Base-by-base conservation (phyloP, 2,888 invertebrate species). In the Lypha dubia region DNA sequence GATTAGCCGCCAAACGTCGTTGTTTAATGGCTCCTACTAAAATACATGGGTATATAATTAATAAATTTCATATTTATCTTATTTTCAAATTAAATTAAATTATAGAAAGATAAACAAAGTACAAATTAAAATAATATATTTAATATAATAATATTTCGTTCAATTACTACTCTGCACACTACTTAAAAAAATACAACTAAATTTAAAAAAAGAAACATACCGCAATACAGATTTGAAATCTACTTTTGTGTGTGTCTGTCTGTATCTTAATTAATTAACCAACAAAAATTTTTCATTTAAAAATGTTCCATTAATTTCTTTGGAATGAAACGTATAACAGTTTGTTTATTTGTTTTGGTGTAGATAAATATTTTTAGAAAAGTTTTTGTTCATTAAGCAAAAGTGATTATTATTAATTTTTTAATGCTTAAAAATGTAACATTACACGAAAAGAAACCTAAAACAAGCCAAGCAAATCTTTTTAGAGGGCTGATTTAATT, bases 1-100 rank as follows among this genome's bases (percentile, higher is more conserved):
- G 91, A 89, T 90, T 91, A 94, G 95, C 93, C 96, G 95, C 93
- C 96, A 95, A 94, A 96, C 96, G 96, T 97, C 96, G 95, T 94
- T 94, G 94, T 94, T 92, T 92, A 89, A 93, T 88, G 90, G 92
- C 92, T 89, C 92, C 93, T 92, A 93, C 90, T 92, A 92, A 88
- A 90, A 90, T 90, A 86, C 83, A 86, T 83, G 86, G 79, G 90
- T 88, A 89, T 88, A 89, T 88, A 88, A 89, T 89, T 88, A 84
- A 81, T 79, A 84, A 73, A 44, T 79, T 74, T 70, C 20, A 75
- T 63, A 60, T 38, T 58, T 63, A 80, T 35, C 35, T 22, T 58
- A 41, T 51, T 63, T 17, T 49, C 35, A 51, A 62, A 49, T 24
- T 74, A n/a, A n/a, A n/a, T n/a, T 38, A 53, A 56, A 67, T 75